Percentiles rank a stretch among this genome's conserved stretches.
These are phyloP conservation scores for Semaprochilodus insignis DNA, from an alignment of 2,797 vertebrate species.

Conservation along the genomic window DNA sequence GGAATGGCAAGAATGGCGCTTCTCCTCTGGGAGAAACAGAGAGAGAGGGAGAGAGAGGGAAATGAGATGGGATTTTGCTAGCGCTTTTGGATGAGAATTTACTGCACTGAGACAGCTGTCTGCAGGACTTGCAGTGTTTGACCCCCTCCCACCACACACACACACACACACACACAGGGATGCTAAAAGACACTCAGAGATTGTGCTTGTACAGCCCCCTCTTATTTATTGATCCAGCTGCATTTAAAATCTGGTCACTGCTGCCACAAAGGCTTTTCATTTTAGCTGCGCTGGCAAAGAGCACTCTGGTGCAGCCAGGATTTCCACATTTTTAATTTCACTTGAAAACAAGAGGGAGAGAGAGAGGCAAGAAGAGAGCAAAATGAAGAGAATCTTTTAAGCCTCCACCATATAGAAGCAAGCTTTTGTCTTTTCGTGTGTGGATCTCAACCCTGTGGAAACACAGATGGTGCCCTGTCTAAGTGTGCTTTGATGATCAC, in stretches of 20 bases:
- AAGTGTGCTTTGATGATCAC: conserved; percentile 31
- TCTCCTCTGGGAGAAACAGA: conserved; percentile 43
- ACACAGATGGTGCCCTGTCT: conserved; percentile 9
- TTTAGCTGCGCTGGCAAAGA: conserved; percentile 89
- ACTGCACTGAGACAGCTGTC: conserved; percentile 84
- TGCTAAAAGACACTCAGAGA: conserved; percentile 77
- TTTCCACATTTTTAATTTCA: conserved; percentile 89
- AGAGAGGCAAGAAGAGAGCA: conserved; percentile 68
- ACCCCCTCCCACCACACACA: conserved; percentile 48
- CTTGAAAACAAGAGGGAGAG: conserved; percentile 70
- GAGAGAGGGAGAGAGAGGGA: conserved; percentile 12
- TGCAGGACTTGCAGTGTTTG: conserved; percentile 70
- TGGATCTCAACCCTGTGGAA: background rate
- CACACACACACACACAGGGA: conserved; percentile 59
- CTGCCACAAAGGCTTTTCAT: conserved; percentile 88
- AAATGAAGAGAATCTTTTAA: conserved; percentile 54
- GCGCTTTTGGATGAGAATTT: conserved; percentile 78
- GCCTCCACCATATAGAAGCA: conserved; percentile 22
- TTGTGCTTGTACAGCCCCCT: conserved; percentile 77
- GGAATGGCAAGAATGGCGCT: conserved; percentile 59
- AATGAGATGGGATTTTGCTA: conserved; percentile 74
- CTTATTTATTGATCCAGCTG: conserved; percentile 92
- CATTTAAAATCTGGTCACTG: conserved; percentile 95
- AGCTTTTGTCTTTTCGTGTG: conserved; percentile 25
- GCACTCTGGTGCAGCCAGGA: conserved; percentile 75